Evolutionary conservation across 2,797 vertebrate species (phyloP).

Genomic region (Astyanax mexicanus): DNA sequence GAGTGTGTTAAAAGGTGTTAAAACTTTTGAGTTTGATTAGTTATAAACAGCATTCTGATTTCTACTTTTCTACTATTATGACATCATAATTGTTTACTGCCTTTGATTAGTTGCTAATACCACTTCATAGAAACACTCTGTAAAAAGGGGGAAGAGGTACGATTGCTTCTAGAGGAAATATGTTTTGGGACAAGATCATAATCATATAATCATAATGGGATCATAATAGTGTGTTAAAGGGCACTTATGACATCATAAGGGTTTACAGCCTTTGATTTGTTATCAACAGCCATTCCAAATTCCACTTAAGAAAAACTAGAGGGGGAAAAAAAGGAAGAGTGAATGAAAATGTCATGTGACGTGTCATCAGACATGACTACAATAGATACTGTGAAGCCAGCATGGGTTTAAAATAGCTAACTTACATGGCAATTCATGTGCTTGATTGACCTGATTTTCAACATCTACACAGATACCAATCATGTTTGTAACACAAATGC

Average conservation of each 20-base stretch:
- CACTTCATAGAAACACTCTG: too few species aligned
- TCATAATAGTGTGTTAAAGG: conserved; percentile 5
- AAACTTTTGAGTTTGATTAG: too few species aligned
- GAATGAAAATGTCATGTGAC: background rate
- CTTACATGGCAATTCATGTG: background rate
- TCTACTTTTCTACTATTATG: too few species aligned
- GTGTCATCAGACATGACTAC: background rate
- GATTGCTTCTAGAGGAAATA: too few species aligned
- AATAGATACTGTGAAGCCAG: background rate
- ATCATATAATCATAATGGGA: background rate
- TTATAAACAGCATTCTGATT: too few species aligned
- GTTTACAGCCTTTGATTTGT: background rate
- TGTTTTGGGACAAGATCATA: too few species aligned
- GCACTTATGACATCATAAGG: background rate
- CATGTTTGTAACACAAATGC: conserved; percentile 37
- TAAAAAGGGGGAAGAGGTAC: too few species aligned
- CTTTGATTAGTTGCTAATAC: background rate
- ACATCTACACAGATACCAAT: conserved; percentile 58
- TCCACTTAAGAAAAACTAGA: background rate
- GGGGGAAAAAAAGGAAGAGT: background rate
- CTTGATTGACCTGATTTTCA: conserved; percentile 65
- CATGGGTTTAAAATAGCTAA: conserved; percentile 1
- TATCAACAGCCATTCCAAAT: background rate
- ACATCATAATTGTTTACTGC: background rate
- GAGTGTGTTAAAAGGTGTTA: too few species aligned